A percentile compares a stretch with the other conserved stretches of the same genome.
These are phyloP conservation scores for Silurus aristotelis DNA, from an alignment of 2,797 vertebrate species.

Conservation along the genomic window DNA sequence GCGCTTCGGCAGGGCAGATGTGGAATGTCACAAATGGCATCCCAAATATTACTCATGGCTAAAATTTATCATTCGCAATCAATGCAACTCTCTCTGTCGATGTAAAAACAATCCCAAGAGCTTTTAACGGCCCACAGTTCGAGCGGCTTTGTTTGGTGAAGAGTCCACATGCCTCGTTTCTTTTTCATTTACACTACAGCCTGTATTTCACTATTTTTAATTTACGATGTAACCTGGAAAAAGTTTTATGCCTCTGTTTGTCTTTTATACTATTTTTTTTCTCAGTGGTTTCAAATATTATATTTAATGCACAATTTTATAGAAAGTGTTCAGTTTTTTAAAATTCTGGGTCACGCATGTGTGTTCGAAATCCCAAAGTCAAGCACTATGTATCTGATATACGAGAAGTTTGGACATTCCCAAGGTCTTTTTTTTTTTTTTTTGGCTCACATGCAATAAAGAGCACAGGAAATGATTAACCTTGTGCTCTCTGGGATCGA, in stretches of 20 bases:
- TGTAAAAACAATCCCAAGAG: conserved; percentile 8
- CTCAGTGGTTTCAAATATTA: not conserved
- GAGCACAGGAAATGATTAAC: conserved; percentile 58
- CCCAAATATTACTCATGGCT: conserved; percentile 40
- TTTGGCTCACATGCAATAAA: conserved; percentile 12
- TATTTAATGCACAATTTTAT: not conserved
- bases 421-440: conserved; percentile 35
- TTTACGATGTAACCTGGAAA: not conserved
- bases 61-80: not conserved
- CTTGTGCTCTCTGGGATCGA: conserved; percentile 29
- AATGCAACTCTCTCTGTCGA: not conserved
- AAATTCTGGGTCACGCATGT: not conserved
- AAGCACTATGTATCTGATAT: conserved; percentile 15
- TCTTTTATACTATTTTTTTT: too few species aligned
- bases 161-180: not conserved
- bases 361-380: not conserved
- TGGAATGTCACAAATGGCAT: conserved; percentile 50
- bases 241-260: not conserved
- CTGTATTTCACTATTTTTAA: not conserved
- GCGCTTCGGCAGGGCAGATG: conserved; percentile 34
- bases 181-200: not conserved
- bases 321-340: not conserved
- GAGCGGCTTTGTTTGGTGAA: conserved; percentile 13
- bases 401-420: conserved; percentile 36
- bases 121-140: not conserved